These are phyloP conservation scores for Creontiades dilutus DNA, from an alignment of 2,888 invertebrate species.

Conservation along the genomic window DNA sequence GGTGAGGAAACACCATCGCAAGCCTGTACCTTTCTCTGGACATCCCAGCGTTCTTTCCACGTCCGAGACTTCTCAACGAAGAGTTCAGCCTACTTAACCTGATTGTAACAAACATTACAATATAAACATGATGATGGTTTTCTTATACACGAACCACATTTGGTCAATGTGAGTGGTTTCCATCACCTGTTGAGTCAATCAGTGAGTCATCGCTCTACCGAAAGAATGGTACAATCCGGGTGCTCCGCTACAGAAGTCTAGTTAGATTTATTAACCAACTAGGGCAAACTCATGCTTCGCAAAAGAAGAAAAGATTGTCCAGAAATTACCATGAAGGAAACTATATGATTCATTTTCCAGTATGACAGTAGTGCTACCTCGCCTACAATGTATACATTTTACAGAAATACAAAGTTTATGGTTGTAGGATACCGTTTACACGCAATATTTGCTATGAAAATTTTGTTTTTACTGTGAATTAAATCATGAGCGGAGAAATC, in stretches of 20 bases:
- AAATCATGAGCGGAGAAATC: no score
- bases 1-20: conserved; percentile 74
- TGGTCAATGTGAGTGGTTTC: conserved; percentile 11
- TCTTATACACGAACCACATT: not conserved
- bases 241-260: not conserved
- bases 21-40: conserved; percentile 81
- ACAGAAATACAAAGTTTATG: no score
- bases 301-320: not conserved
- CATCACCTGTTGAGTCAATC: conserved; percentile 33
- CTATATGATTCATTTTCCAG: not conserved
- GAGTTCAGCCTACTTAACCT: conserved; percentile 79
- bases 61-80: conserved; percentile 79
- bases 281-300: conserved; percentile 14
- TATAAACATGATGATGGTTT: not conserved
- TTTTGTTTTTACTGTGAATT: no score
- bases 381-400: no score
- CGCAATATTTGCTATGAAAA: no score
- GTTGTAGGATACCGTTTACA: no score
- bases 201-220: conserved; percentile 23
- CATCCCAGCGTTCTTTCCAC: conserved; percentile 79
- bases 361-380: no score
- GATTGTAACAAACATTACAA: conserved; percentile 68
- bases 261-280: not conserved
- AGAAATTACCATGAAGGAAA: not conserved
- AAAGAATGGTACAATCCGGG: conserved; percentile 1